phyloP scores from a whole-genome alignment of 1,140 invertebrate genomes.

The Hetaerina americana region DNA sequence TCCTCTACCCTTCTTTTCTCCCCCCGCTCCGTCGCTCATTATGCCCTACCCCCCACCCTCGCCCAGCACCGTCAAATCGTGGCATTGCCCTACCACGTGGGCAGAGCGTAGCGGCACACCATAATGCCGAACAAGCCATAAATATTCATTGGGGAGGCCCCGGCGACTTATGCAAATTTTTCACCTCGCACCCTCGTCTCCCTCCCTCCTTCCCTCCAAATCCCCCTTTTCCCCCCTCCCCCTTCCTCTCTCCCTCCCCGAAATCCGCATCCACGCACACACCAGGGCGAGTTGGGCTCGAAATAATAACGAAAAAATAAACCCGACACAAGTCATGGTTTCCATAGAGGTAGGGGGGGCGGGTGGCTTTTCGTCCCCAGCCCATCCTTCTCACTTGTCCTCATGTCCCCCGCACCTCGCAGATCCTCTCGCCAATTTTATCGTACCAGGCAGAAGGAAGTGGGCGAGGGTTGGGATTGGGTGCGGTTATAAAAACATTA shows the following conservation, averaged over 20 bases:
- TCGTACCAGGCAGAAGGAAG: too few species aligned
- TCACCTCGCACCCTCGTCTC: not conserved
- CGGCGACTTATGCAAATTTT: slow-evolving; percentile 7
- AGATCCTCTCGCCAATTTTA: too few species aligned
- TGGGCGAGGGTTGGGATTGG: too few species aligned
- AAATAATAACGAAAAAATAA: not conserved
- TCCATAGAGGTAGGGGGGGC: too few species aligned
- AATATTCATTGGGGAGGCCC: slow-evolving; percentile 8
- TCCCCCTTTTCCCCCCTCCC: not conserved
- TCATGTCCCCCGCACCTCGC: not conserved
- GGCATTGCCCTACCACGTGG: not conserved
- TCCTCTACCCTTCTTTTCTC: not conserved
- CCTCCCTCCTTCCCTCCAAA: not conserved
- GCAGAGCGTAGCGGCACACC: not conserved
- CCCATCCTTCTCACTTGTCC: too few species aligned
- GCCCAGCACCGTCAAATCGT: not conserved
- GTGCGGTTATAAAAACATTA: too few species aligned
- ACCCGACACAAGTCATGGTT: not conserved
- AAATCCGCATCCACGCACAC: not conserved
- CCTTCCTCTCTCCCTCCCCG: not conserved
- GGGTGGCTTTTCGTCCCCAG: not conserved
- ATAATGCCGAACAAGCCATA: slow-evolving; percentile 3
- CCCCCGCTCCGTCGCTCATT: not conserved
- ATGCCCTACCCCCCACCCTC: too few species aligned
- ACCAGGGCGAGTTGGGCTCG: too few species aligned